Base-by-base conservation (phyloP, 2,113 vertebrate genomes). In the Clarias batrachus region DNA sequence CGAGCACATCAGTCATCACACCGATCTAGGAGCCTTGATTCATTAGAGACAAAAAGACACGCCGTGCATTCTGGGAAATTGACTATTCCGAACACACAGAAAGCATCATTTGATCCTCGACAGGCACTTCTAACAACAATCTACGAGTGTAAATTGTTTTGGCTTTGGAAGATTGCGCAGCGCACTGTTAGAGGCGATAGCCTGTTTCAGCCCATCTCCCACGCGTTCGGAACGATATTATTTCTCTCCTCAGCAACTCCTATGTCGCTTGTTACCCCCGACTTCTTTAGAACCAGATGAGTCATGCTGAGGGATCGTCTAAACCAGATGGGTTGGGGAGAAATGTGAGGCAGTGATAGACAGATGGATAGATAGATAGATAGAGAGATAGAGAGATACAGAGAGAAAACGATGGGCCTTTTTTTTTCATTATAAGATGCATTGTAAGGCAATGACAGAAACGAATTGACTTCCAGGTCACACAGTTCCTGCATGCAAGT, bases 181-280 rank as follows among this genome's bases (percentile, higher is more conserved):
- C 63, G 10, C 27, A 30, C n/a, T 25, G 74, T 85, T 78, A 23
- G 76, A 78, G 11, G 74, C 4, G 48, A 79, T 79, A 41, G 84
- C 48, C 84, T 25, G 76, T 85, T 79, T 85, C 84, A 85, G 84
- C n/a, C 84, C 73, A 33, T 85, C 41, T 79, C 74, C 84, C 41
- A 85, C 41, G 30, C 62, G n/a, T 14, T 79, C 48, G 37, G 48
- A 79, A n/a, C 30, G 63, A 85, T 85, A 19, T 56, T 77, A 79
- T 52, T 78, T 65, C 83, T 77, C 37, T 85, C 41, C 71, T 77
- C 71, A 65, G 60, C 73, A 65, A 62, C 59, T 85, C 59, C 84
- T 66, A 30, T 77, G 84, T 33, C n/a, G 12, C 56, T 73, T 63
- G 57, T 84, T 48, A 74, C 73, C 71, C 57, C 57, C 71, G 16